A percentile compares a stretch with the other conserved stretches of the same genome.
These are phyloP conservation scores for Polypterus bichir DNA, from an alignment of 2,113 vertebrate genomes.

Conservation along the genomic window DNA sequence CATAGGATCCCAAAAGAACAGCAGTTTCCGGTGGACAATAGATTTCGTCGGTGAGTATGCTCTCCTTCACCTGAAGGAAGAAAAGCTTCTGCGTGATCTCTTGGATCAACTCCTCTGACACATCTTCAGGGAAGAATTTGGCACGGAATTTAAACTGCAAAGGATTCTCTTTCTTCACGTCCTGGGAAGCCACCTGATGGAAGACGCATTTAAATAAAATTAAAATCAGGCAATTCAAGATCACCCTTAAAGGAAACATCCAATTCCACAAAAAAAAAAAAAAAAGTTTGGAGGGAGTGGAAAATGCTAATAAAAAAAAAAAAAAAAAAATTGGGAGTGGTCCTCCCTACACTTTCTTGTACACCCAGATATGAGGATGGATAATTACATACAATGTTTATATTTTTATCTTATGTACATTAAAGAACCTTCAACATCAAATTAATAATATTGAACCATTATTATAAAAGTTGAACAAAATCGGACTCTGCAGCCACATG, in stretches of 20 bases:
- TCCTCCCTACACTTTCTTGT: no score
- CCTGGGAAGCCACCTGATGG: conserved; percentile 75
- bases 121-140: conserved; percentile 91
- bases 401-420: no score
- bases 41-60: conserved; percentile 78
- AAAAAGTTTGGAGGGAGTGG: no score
- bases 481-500: no score
- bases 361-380: no score
- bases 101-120: conserved; percentile 85
- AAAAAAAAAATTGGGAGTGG: no score
- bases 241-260: no score
- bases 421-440: no score
- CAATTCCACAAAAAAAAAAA: no score
- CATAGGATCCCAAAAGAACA: conserved; percentile 85
- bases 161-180: conserved; percentile 80
- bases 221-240: background rate
- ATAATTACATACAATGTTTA: no score
- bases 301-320: background rate
- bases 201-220: background rate
- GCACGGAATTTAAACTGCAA: conserved; percentile 87
- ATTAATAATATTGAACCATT: no score
- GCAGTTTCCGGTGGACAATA: conserved; percentile 94
- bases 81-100: conserved; percentile 93
- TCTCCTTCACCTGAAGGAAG: conserved; percentile 90
- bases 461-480: no score